Conservation (phyloP, 2,113 vertebrate genomes). For the Gasterosteus aculeatus region DNA sequence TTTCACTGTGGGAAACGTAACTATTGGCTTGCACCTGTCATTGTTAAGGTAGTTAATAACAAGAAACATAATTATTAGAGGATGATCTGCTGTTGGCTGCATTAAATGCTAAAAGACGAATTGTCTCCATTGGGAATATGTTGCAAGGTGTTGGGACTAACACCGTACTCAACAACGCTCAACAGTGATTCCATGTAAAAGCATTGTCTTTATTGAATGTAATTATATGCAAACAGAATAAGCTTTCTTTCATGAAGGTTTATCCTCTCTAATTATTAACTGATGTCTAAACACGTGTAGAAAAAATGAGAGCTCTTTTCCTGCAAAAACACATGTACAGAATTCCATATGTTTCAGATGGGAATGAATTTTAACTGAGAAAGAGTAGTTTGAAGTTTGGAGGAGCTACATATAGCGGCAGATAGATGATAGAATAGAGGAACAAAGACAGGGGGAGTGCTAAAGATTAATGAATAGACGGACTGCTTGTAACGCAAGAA, state of each 20-base stretch:
- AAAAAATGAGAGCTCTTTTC: neutral
- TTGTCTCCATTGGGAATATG: conserved; percentile 10
- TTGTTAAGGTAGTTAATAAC: neutral
- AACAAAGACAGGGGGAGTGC: conserved; percentile 46
- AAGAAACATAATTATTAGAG: neutral
- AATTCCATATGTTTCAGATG: conserved; percentile 37
- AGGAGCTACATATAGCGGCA: conserved; percentile 45
- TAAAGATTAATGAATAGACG: conserved; percentile 66
- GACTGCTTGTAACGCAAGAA: conserved; percentile 42
- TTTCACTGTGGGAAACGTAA: neutral
- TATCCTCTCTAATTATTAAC: conserved; percentile 23
- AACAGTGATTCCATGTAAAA: conserved; percentile 31
- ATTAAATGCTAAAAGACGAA: conserved; percentile 15
- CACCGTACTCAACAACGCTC: neutral
- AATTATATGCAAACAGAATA: conserved; percentile 36
- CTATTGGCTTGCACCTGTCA: neutral
- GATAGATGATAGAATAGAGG: conserved; percentile 61
- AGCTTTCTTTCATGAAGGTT: conserved; percentile 29
- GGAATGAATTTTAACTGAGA: conserved; percentile 46
- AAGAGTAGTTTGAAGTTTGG: conserved; percentile 37
- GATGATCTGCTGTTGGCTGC: neutral
- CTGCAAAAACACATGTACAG: conserved; percentile 35
- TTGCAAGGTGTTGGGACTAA: neutral
- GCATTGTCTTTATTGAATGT: conserved; percentile 26
- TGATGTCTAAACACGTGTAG: conserved; percentile 17